A percentile compares a stretch with the other conserved stretches of the same genome.
These are phyloP conservation scores for Cassiopea xamachana DNA, from an alignment of 30 jellyfish, hydroid and myxozoan genomes.

Conservation along the genomic window DNA sequence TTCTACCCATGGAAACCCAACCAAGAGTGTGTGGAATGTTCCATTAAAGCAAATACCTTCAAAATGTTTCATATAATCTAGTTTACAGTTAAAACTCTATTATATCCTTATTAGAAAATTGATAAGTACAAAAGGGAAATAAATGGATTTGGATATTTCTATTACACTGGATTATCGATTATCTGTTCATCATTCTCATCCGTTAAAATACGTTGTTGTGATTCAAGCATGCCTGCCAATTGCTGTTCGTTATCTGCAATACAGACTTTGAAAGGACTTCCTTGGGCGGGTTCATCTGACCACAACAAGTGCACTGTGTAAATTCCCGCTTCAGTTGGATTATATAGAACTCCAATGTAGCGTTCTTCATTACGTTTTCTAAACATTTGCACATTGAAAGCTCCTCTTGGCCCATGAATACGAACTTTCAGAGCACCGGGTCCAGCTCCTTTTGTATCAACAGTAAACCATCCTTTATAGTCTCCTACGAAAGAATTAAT, in stretches of 20 bases:
- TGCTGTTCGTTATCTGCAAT: conserved; percentile 86
- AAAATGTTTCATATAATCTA: no score
- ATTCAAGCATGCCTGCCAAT: conserved; percentile 58
- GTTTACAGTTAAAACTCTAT: neutral
- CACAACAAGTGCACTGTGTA: conserved; percentile 92
- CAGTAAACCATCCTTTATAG: conserved; percentile 82
- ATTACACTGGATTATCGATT: conserved; percentile 22
- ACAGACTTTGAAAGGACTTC: conserved; percentile 90
- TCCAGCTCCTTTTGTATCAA: conserved; percentile 97
- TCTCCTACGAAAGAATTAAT: conserved; percentile 43
- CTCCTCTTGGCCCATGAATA: conserved; percentile 99
- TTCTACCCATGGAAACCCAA: no score
- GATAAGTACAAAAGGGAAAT: neutral
- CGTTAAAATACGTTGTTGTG: neutral
- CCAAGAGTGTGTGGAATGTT: no score
- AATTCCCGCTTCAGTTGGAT: conserved; percentile 91
- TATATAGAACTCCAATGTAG: conserved; percentile 83
- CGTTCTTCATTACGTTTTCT: conserved; percentile 88
- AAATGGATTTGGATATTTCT: neutral
- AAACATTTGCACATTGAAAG: conserved; percentile 95
- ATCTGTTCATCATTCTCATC: conserved; percentile 1
- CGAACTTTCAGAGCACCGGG: conserved; percentile 97
- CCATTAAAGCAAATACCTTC: neutral
- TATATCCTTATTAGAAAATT: neutral
- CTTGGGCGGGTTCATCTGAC: conserved; percentile 93